Conservation (phyloP, 2,113 vertebrate species). For the Herpetotheres cachinnans region DNA sequence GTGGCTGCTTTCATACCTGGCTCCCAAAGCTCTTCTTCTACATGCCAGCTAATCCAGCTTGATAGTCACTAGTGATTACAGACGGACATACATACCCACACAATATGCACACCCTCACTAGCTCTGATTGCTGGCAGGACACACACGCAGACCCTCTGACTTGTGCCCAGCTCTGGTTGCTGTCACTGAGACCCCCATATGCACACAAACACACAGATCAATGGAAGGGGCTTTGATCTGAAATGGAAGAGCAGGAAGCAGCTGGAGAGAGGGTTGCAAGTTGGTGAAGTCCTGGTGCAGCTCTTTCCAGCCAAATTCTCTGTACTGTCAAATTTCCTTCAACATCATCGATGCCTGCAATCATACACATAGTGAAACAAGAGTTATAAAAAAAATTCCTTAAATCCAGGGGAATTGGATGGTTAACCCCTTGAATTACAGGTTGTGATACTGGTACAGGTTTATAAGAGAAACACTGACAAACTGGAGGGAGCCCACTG, state of each 20-base stretch:
- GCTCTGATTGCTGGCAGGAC: background rate
- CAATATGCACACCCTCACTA: too few relatives aligned
- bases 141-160: background rate
- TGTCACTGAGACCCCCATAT: background rate
- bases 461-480: background rate
- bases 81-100: background rate
- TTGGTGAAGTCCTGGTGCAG: background rate
- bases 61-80: background rate
- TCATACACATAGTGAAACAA: background rate
- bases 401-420: background rate
- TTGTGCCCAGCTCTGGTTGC: background rate
- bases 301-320: background rate
- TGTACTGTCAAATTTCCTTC: background rate
- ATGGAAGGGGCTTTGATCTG: background rate
- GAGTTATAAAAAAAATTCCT: background rate
- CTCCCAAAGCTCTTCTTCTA: background rate
- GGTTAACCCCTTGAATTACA: background rate
- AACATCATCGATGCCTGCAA: accelerated
- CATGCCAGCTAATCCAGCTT: background rate
- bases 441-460: background rate
- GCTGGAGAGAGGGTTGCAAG: background rate
- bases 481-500: background rate
- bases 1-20: background rate
- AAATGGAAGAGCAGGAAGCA: background rate
- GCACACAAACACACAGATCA: too few relatives aligned